Evolutionary conservation across 2,113 vertebrate genomes (phyloP).

Genomic region (Scolopax mira): DNA sequence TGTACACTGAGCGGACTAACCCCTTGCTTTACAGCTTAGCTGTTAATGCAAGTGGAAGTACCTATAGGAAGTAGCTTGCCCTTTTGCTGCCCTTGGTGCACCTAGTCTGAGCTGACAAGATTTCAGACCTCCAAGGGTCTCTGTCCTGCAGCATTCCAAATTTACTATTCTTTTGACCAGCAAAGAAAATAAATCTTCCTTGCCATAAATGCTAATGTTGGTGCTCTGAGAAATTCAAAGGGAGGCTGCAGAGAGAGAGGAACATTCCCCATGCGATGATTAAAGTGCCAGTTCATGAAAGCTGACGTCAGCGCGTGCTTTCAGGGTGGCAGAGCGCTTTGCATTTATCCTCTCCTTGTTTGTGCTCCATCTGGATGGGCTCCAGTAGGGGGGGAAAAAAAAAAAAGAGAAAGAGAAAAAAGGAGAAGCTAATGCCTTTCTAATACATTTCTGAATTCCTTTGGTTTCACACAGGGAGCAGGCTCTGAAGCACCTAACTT

Average conservation of each 20-base stretch:
- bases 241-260: slow-evolving; percentile 9
- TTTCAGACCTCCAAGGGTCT: not conserved
- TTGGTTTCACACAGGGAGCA: not conserved
- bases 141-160: not conserved
- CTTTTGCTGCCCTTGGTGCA: not conserved
- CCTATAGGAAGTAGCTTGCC: not conserved
- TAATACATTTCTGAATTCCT: slow-evolving; percentile 30
- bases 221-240: slow-evolving; percentile 22
- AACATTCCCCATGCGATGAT: slow-evolving; percentile 33
- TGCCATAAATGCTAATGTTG: slow-evolving; percentile 43
- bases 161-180: not conserved
- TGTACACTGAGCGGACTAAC: not conserved
- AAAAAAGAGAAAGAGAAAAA: not conserved
- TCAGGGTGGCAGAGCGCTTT: slow-evolving; percentile 37
- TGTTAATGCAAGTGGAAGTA: not conserved
- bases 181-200: slow-evolving; percentile 28
- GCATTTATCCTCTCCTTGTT: slow-evolving; percentile 64
- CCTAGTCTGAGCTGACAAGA: not conserved
- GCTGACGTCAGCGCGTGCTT: slow-evolving; percentile 55
- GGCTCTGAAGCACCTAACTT: not conserved
- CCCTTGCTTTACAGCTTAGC: not conserved
- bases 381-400: slow-evolving; percentile 20
- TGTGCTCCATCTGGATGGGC: slow-evolving; percentile 60
- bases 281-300: slow-evolving; percentile 49
- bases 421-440: slow-evolving; percentile 42